Conservation (phyloP, 2,113 vertebrate species). For the Oreocharis arfaki region DNA sequence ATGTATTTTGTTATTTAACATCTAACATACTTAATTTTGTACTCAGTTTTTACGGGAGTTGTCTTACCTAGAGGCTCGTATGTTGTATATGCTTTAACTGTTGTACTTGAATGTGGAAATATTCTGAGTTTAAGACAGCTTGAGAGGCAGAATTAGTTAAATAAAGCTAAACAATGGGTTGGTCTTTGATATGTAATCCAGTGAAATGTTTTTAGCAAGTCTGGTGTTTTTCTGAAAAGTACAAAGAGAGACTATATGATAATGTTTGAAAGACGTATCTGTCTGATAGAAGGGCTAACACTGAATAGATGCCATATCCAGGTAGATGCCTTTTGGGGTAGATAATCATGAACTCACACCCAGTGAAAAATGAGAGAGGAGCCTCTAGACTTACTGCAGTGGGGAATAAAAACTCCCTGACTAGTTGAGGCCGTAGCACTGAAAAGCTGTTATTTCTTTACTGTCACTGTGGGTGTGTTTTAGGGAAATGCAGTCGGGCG, state of each 20-base stretch:
- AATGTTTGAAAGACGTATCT: not conserved
- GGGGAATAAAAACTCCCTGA: not conserved
- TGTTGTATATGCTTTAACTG: not conserved
- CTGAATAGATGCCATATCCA: not conserved
- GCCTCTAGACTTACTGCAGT: not conserved
- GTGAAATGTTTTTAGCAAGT: not conserved
- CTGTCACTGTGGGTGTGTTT: not conserved
- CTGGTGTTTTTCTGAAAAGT: not conserved
- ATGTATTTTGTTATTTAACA: not conserved
- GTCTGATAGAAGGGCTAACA: not conserved
- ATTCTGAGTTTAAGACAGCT: not conserved
- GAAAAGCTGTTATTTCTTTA: not conserved
- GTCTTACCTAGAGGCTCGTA: not conserved
- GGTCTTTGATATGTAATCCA: not conserved
- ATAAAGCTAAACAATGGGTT: not conserved
- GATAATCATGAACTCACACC: not conserved
- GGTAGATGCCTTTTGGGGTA: not conserved
- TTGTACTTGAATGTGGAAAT: not conserved
- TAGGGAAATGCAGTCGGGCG: not conserved
- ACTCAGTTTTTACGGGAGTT: not conserved
- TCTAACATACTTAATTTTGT: not conserved
- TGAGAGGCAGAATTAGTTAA: not conserved
- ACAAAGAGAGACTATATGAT: not conserved
- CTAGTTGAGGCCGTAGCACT: fast-evolving
- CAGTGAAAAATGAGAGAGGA: not conserved